phyloP scores from a whole-genome alignment of 2,113 vertebrate species.

The Gasterosteus nipponicus region DNA sequence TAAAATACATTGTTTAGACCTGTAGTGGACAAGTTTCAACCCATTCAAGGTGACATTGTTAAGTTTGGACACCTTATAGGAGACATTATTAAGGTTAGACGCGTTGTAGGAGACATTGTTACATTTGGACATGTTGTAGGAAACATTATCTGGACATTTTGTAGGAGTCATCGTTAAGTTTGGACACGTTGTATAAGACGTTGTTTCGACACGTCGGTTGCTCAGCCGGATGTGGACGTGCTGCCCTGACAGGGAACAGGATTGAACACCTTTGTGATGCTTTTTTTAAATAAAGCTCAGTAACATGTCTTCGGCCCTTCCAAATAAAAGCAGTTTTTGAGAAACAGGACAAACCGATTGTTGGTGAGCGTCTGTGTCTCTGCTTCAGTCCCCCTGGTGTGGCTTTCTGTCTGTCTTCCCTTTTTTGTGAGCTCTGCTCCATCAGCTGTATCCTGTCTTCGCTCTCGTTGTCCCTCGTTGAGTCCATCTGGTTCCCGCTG shows the following conservation, averaged over 20 bases:
- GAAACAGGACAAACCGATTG: constrained; percentile 42
- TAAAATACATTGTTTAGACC: too few species aligned
- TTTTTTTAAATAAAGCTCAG: background rate
- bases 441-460: constrained; percentile 84
- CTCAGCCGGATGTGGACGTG: too few species aligned
- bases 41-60: background rate
- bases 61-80: background rate
- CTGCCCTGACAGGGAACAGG: background rate
- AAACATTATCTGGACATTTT: background rate
- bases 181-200: background rate
- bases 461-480: constrained; percentile 83
- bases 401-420: constrained; percentile 91
- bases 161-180: background rate
- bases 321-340: background rate
- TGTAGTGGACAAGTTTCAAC: background rate
- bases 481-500: constrained; percentile 89
- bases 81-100: too few species aligned
- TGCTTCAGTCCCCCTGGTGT: constrained; percentile 86
- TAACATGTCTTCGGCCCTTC: background rate
- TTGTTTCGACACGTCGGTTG: too few species aligned
- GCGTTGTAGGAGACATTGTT: background rate
- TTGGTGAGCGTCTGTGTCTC: constrained; percentile 83
- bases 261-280: background rate
- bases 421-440: constrained; percentile 92
- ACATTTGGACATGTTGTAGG: background rate